Evolutionary conservation across 2,797 vertebrate species (phyloP).

Genomic region (Emydoidea blandingii): DNA sequence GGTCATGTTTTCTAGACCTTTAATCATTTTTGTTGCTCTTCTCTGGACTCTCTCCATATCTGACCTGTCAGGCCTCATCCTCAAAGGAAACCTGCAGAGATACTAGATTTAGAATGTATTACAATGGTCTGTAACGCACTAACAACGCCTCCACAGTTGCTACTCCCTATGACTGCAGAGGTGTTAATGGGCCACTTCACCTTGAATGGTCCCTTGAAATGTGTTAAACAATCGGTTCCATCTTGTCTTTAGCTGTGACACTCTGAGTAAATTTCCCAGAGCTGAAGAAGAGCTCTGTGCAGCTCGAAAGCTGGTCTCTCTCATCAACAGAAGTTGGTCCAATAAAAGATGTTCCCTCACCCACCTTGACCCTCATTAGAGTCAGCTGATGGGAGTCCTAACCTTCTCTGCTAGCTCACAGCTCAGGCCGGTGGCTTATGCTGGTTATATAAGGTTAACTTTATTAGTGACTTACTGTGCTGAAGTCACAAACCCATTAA

Average conservation of each 20-base stretch:
- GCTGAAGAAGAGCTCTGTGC: background rate
- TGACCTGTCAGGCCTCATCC: background rate
- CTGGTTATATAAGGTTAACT: background rate
- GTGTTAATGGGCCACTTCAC: background rate
- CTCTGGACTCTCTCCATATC: background rate
- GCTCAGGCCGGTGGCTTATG: background rate
- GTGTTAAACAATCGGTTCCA: no score
- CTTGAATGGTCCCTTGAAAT: background rate
- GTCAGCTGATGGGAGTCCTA: background rate
- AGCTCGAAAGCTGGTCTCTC: background rate
- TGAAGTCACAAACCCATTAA: background rate
- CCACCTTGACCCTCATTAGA: background rate
- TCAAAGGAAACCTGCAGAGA: background rate
- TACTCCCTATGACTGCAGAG: background rate
- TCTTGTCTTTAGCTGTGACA: background rate
- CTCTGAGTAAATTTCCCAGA: background rate
- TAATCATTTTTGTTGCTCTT: no score
- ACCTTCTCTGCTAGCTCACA: background rate
- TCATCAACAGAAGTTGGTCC: background rate
- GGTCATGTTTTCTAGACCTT: no score
- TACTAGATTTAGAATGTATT: background rate
- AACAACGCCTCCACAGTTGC: background rate
- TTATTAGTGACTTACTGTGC: background rate
- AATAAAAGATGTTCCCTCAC: background rate
- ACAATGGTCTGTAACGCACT: background rate